phyloP scores from a whole-genome alignment of 37 sponge, comb jelly and placozoan genomes.

The Spongia lamella region DNA sequence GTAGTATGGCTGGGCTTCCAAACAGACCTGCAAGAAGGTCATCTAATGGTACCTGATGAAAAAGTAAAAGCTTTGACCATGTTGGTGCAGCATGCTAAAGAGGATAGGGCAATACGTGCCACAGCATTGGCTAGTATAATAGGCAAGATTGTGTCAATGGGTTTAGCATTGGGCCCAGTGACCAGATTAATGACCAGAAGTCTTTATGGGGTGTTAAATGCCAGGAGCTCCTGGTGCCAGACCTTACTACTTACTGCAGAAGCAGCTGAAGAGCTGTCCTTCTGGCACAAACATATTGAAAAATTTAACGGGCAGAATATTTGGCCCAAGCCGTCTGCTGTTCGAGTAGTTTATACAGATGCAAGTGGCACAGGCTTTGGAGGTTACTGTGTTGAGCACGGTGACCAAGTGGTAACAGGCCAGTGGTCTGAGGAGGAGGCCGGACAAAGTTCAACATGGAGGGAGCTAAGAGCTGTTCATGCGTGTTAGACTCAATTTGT shows the following conservation, averaged over 20 bases:
- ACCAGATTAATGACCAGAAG: too few species aligned
- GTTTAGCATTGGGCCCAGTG: slow-evolving; percentile 1
- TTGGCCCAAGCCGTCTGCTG: slow-evolving; percentile 4
- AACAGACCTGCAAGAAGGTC: slow-evolving; percentile 13
- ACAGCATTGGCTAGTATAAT: slow-evolving; percentile 18
- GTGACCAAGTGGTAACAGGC: slow-evolving; percentile 11
- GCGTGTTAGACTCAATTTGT: slow-evolving; percentile 12
- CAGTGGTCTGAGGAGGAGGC: slow-evolving; percentile 1
- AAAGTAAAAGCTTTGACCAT: too few species aligned
- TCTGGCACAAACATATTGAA: slow-evolving; percentile 13
- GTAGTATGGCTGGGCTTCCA: slow-evolving; percentile 28
- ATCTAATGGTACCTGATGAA: slow-evolving; percentile 13
- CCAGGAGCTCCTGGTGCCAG: background rate
- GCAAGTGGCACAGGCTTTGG: slow-evolving; percentile 42
- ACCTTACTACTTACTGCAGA: background rate
- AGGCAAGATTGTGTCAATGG: slow-evolving; percentile 19
- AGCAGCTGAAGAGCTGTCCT: slow-evolving; percentile 11
- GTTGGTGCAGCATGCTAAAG: too few species aligned
- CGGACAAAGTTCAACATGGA: slow-evolving; percentile 24
- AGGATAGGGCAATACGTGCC: background rate
- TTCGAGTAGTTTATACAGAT: slow-evolving; percentile 28
- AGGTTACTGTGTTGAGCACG: slow-evolving; percentile 13
- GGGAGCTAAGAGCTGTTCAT: slow-evolving; percentile 29
- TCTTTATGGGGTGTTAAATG: too few species aligned
- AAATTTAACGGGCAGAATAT: too few species aligned